phyloP scores from a whole-genome alignment of 2,797 vertebrate species.

The Enteromius afrohamiltoni region DNA sequence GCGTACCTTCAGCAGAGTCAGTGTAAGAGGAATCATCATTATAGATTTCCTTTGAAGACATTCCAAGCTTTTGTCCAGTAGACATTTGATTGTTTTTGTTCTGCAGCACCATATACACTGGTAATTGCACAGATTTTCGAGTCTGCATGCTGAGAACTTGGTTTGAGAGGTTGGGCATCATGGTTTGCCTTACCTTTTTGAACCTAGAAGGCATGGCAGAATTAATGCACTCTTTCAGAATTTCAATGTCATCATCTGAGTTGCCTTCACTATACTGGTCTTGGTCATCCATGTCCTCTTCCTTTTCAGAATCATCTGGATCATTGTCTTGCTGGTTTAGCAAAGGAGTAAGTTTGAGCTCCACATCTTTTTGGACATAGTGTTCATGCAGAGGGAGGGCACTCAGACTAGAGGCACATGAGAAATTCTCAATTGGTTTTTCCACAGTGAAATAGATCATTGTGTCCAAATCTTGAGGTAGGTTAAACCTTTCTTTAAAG shows the following conservation, averaged over 20 bases:
- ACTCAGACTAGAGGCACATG: constrained; percentile 97
- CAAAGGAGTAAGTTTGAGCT: constrained; percentile 91
- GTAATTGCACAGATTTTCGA: constrained; percentile 84
- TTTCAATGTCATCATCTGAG: constrained; percentile 91
- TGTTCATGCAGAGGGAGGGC: constrained; percentile 95
- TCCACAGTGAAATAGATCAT: constrained; percentile 98
- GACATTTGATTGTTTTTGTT: constrained; percentile 78
- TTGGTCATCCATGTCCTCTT: constrained; percentile 80
- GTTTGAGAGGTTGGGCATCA: constrained; percentile 81
- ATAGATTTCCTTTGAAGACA: constrained; percentile 78
- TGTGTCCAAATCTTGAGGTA: constrained; percentile 91
- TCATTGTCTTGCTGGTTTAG: constrained; percentile 84
- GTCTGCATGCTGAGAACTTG: constrained; percentile 82
- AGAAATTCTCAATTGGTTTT: constrained; percentile 98
- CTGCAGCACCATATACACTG: constrained; percentile 94
- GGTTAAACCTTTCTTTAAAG: constrained; percentile 92
- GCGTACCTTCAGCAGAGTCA: constrained; percentile 90
- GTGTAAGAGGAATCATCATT: constrained; percentile 89
- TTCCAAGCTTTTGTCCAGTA: constrained; percentile 73
- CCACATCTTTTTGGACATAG: constrained; percentile 96
- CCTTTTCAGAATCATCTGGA: constrained; percentile 73
- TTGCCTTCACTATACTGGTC: constrained; percentile 85
- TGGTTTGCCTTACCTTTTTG: constrained; percentile 86
- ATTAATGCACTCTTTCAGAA: constrained; percentile 95
- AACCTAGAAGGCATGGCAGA: constrained; percentile 93